A percentile compares a stretch with the other conserved stretches of the same genome.
Conservation (phyloP, 2,888 invertebrate genomes). For the Meloe dianella region DNA sequence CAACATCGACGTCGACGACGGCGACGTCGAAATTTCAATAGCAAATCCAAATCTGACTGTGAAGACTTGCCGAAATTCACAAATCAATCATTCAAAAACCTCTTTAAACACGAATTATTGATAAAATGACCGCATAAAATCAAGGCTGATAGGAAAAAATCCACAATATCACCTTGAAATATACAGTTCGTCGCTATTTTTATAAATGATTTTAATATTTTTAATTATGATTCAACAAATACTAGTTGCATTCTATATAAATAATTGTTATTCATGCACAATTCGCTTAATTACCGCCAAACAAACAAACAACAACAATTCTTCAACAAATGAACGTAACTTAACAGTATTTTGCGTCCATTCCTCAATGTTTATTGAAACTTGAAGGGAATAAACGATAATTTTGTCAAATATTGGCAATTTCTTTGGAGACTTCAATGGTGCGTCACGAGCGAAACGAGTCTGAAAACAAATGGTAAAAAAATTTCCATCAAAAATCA, state of each 20-base stretch:
- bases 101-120: background rate
- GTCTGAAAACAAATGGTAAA: background rate
- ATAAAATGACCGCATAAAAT: background rate
- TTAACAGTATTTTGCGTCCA: background rate
- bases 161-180: conserved; percentile 9
- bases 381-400: background rate
- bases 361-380: background rate
- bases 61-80: conserved; percentile 14
- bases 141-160: background rate
- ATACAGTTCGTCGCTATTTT: conserved; percentile 11
- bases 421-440: background rate
- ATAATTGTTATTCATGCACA: background rate
- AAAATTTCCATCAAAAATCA: no score
- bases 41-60: conserved; percentile 10
- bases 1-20: background rate
- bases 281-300: background rate
- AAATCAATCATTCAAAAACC: conserved; percentile 4
- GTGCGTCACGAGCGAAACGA: background rate
- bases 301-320: background rate
- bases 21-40: background rate
- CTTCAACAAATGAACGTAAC: background rate
- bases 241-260: background rate
- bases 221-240: conserved; percentile 8
- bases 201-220: conserved; percentile 13
- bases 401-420: background rate